Base-by-base conservation (phyloP, 2,888 invertebrate species). In the Silvanus unidentatus region DNA sequence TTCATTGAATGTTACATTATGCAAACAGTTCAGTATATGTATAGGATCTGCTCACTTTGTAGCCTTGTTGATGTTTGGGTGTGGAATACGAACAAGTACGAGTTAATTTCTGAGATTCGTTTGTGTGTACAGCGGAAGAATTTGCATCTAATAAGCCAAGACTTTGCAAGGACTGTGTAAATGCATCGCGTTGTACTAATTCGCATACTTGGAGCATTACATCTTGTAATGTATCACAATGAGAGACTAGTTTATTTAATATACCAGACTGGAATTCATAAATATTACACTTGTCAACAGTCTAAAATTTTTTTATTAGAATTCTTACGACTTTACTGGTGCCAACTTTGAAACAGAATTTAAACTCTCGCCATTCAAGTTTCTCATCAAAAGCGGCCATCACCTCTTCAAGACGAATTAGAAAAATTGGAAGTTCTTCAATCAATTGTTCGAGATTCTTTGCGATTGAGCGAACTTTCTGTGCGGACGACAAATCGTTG, bases 321-420 rank as follows among this genome's bases (percentile, higher is more conserved):
- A 37, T 37, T 72, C 77, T 73, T 70, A 82, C 83, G 57, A 82
- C 78, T 78, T 82, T 82, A 50, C 81, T 81, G 15, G 79, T 78
- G 16, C 77, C 78, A 36, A 79, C 71, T 69, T 79, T 79, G 53
- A 80, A 78, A 57, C 78, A 79, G 63, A 79, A 80, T 58, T 80
- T 79, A 59, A 79, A 80, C 56, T 80, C 78, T 44, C 76, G 73
- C 77, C 79, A 78, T 48, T 78, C 78, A 43, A 79, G 67, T 58
- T 78, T 77, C 49, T 81, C 80, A 58, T 82, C 82, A 50, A 82
- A 71, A 12, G 79, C 78, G 48, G 76, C 73, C 39, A 78, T 77
- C 13, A 81, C 70, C 62, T 81, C 81, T 64, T 82, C 81, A 47
- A 82, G 67, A 35, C 79, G 73, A 41, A 77, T 65, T 50, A 82